Conservation (phyloP, 2,113 vertebrate genomes). For the Platysternon megacephalum region DNA sequence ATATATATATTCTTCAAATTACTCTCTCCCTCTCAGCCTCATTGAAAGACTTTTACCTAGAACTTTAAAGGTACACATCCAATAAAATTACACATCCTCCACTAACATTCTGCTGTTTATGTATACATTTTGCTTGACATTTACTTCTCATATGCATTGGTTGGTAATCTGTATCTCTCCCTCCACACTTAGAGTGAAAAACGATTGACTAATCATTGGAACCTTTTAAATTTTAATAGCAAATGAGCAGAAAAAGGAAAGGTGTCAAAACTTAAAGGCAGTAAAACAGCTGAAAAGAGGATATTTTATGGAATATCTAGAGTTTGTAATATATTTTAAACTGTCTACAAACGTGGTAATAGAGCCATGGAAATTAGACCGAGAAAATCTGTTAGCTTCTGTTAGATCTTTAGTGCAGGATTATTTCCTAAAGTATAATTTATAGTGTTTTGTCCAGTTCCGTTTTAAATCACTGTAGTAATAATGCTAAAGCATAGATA, state of each 20-base stretch:
- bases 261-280: background rate
- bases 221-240: background rate
- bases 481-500: background rate
- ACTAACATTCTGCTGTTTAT: background rate
- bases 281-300: background rate
- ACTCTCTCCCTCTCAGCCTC: background rate
- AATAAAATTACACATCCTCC: too few species aligned
- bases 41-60: background rate
- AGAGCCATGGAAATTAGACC: background rate
- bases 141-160: background rate
- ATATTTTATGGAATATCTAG: background rate
- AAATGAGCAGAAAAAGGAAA: background rate
- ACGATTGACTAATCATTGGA: constrained; percentile 23
- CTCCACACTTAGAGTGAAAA: background rate
- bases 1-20: background rate
- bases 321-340: background rate
- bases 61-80: constrained; percentile 9
- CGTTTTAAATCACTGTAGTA: background rate
- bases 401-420: background rate
- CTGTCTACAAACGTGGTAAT: background rate
- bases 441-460: background rate
- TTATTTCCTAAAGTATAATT: background rate
- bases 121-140: background rate
- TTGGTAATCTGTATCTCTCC: background rate
- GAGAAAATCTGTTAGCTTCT: background rate